phyloP scores from a whole-genome alignment of 2,888 invertebrate genomes.

The Zygogramma bicolorata region DNA sequence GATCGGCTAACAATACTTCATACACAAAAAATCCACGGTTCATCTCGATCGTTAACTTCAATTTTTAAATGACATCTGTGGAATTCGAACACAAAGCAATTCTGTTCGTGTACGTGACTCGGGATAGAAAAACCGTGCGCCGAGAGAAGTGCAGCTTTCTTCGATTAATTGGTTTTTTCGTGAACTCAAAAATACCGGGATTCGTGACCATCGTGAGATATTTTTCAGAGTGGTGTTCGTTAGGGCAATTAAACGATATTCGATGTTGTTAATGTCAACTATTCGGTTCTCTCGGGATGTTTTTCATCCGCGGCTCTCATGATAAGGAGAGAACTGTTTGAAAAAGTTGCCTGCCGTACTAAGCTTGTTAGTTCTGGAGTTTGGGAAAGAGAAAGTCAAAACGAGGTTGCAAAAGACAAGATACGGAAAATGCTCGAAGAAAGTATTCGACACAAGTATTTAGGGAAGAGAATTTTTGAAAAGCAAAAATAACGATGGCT shows the following conservation, averaged over 20 bases:
- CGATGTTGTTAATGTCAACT: conserved; percentile 8
- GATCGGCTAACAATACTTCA: neutral
- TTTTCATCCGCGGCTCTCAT: conserved; percentile 13
- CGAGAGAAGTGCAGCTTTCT: conserved; percentile 33
- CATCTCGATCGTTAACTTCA: neutral
- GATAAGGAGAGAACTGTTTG: conserved; percentile 12
- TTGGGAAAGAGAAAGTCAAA: neutral
- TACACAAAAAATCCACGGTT: neutral
- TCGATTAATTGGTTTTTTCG: conserved; percentile 41
- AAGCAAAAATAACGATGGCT: no score
- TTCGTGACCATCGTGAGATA: conserved; percentile 41
- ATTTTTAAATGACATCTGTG: conserved; percentile 21
- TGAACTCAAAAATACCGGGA: conserved; percentile 29
- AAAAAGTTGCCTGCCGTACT: neutral
- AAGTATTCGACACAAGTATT: no score
- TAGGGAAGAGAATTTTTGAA: no score
- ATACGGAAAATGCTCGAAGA: neutral
- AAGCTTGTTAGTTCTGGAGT: neutral
- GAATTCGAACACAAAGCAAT: conserved; percentile 16
- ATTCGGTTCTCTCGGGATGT: conserved; percentile 9
- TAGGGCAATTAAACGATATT: conserved; percentile 30
- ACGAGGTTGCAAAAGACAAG: neutral
- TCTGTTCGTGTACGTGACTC: conserved; percentile 33
- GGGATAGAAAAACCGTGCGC: conserved; percentile 22
- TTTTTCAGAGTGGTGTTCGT: conserved; percentile 31